Percentiles rank a stretch among this genome's conserved stretches.
Conservation (phyloP, 2,888 invertebrate species). For the Buathra laborator region DNA sequence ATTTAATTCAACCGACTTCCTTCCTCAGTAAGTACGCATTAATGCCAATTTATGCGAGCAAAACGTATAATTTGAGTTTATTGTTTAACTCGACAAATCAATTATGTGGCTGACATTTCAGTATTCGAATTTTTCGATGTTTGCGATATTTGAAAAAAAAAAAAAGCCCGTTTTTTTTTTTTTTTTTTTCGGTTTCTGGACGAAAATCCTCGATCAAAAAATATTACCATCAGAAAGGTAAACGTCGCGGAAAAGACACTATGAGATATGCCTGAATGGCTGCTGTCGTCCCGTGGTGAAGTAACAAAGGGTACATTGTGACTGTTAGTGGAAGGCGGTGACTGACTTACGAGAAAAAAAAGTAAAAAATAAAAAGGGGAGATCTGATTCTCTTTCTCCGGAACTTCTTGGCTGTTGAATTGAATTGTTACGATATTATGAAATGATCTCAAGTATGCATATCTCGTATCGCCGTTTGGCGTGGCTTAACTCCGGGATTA, state of each 20-base stretch:
- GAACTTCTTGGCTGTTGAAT: not conserved
- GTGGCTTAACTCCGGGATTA: not conserved
- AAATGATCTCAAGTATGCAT: not conserved
- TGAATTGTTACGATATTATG: not conserved
- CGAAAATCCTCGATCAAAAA: too few relatives aligned
- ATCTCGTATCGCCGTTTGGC: not conserved
- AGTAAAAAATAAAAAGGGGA: not conserved
- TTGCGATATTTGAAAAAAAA: too few relatives aligned
- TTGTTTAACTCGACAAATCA: not conserved
- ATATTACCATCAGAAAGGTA: too few relatives aligned
- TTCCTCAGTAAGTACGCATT: conserved; percentile 39
- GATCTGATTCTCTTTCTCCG: not conserved
- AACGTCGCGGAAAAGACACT: too few relatives aligned
- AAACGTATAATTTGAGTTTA: conserved; percentile 8
- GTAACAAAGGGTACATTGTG: not conserved
- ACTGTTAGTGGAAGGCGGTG: not conserved
- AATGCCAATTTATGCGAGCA: conserved; percentile 27
- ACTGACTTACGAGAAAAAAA: not conserved
- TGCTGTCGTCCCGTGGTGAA: not conserved
- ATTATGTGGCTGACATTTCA: not conserved
- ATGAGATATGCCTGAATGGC: too few relatives aligned
- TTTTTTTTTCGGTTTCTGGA: too few relatives aligned
- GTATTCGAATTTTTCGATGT: not conserved
- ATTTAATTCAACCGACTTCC: conserved; percentile 18
- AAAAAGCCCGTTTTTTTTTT: too few relatives aligned